Conservation (phyloP, 2,797 vertebrate genomes). For the Pygocentrus nattereri region DNA sequence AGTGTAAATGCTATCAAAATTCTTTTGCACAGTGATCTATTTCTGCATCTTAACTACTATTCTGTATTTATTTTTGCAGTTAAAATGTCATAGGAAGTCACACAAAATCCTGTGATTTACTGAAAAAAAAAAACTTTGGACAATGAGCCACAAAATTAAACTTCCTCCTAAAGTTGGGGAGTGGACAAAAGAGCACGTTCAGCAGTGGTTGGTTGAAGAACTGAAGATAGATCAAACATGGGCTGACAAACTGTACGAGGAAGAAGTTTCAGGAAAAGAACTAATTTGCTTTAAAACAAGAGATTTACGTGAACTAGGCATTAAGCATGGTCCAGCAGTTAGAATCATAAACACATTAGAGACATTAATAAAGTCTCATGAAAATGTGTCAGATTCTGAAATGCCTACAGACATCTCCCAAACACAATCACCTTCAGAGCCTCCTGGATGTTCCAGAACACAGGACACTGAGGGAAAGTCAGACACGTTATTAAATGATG, state of each 20-base stretch:
- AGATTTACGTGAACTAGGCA: conserved; percentile 58
- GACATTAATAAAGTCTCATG: conserved; percentile 31
- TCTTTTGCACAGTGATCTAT: too few species aligned
- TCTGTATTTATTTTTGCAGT: too few species aligned
- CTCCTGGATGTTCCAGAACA: background rate
- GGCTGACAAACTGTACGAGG: conserved; percentile 55
- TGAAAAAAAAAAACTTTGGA: too few species aligned
- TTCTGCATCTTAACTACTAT: too few species aligned
- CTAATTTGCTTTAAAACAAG: conserved; percentile 35
- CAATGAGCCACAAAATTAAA: background rate
- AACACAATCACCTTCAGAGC: conserved; percentile 6
- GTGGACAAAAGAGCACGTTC: conserved; percentile 64
- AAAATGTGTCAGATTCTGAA: background rate
- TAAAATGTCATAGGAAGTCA: too few species aligned
- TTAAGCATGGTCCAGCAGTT: conserved; percentile 71
- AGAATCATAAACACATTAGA: conserved; percentile 57
- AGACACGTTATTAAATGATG: too few species aligned
- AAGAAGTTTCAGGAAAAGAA: conserved; percentile 58
- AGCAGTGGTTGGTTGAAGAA: conserved; percentile 50
- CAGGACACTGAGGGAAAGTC: background rate
- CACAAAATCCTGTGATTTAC: too few species aligned
- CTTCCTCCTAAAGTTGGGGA: background rate
- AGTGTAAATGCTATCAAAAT: too few species aligned
- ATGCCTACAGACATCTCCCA: background rate
- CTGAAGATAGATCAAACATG: conserved; percentile 54